Evolutionary conservation across 1,140 invertebrate species (phyloP).

Genomic region (Spodoptera litura): DNA sequence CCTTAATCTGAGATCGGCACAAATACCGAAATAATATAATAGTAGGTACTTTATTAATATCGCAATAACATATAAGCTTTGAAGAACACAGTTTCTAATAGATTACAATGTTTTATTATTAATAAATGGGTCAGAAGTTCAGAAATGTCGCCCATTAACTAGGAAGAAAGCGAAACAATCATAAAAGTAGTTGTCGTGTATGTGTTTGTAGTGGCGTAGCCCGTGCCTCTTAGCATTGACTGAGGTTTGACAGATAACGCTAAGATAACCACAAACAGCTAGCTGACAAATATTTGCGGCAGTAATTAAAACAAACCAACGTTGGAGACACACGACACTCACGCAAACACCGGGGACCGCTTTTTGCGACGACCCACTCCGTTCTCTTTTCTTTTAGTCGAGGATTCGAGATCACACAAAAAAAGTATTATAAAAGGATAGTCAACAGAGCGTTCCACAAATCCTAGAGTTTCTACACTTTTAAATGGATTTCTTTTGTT

Average conservation of each 20-base stretch:
- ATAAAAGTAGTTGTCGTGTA: conserved; percentile 43
- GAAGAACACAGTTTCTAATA: background rate
- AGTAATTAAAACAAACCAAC: conserved; percentile 77
- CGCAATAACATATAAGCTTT: background rate
- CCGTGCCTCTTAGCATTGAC: conserved; percentile 82
- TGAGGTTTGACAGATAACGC: conserved; percentile 85
- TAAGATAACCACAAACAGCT: conserved; percentile 79
- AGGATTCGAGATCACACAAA: conserved; percentile 19
- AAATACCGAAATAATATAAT: conserved; percentile 23
- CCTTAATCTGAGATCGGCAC: conserved; percentile 25
- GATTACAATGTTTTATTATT: background rate
- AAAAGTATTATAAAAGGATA: conserved; percentile 39
- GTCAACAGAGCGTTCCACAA: conserved; percentile 36
- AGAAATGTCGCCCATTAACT: conserved; percentile 5
- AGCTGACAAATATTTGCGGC: conserved; percentile 80
- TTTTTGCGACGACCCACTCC: conserved; percentile 55
- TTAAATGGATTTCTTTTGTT: conserved; percentile 20
- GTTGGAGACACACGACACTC: conserved; percentile 57
- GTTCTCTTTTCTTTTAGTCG: conserved; percentile 45
- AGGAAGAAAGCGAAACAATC: conserved; percentile 44
- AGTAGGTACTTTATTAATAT: background rate
- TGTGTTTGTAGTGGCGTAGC: conserved; percentile 61
- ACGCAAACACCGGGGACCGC: conserved; percentile 64
- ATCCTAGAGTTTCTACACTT: conserved; percentile 1
- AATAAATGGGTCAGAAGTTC: background rate